phyloP scores from a whole-genome alignment of 2,113 vertebrate species.

The Rhinoptilus africanus region DNA sequence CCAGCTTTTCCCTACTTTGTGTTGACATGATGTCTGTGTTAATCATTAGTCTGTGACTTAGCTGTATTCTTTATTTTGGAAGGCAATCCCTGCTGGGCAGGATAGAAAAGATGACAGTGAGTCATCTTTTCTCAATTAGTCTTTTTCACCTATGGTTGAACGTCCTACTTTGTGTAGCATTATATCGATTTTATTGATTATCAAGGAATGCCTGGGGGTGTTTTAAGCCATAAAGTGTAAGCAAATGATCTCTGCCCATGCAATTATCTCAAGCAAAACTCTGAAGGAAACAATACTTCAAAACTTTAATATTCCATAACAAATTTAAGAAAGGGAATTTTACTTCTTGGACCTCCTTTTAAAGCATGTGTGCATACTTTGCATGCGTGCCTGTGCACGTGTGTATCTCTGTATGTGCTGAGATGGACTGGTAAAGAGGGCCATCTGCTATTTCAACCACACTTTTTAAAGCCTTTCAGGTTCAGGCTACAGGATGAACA shows the following conservation, averaged over 20 bases:
- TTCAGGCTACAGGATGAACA: not conserved
- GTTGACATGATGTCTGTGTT: not conserved
- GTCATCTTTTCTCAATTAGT: not conserved
- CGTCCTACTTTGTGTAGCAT: not conserved
- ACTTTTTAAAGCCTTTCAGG: not conserved
- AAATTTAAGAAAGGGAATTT: not conserved
- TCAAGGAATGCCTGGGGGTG: not conserved
- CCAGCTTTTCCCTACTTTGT: not conserved
- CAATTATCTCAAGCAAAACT: not conserved
- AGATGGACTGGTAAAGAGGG: not conserved
- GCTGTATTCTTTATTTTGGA: not conserved
- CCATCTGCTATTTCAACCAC: not conserved
- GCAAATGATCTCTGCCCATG: not conserved
- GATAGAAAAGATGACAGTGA: not conserved
- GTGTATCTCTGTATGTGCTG: not conserved
- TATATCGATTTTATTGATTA: not conserved
- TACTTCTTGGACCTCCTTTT: not conserved
- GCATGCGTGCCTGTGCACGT: fast-evolving
- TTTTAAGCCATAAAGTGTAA: not conserved
- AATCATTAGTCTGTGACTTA: not conserved
- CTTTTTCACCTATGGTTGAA: not conserved
- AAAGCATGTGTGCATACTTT: fast-evolving
- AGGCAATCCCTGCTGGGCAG: not conserved
- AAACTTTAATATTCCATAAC: not conserved
- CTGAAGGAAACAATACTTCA: not conserved